phyloP scores from a whole-genome alignment of 1,140 invertebrate species.

The Pogonognathellus flavescens region DNA sequence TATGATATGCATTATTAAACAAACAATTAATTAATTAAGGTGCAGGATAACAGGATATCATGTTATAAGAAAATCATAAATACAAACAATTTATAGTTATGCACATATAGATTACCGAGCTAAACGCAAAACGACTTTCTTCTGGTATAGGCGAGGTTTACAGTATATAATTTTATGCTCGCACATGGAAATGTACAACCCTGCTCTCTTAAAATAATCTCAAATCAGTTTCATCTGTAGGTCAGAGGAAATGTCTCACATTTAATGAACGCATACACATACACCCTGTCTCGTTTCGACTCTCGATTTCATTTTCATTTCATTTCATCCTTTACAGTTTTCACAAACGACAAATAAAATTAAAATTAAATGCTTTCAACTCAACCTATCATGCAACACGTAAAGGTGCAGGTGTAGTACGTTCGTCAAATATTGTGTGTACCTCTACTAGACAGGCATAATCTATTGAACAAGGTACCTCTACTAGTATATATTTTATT shows the following conservation, averaged over 20 bases:
- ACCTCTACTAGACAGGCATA: no score
- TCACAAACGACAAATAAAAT: background rate
- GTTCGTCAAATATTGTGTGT: no score
- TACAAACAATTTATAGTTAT: no score
- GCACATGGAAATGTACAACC: slow-evolving; percentile 19
- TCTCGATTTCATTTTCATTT: background rate
- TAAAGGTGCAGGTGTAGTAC: background rate
- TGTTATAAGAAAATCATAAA: no score
- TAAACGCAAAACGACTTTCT: slow-evolving; percentile 43
- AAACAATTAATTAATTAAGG: no score
- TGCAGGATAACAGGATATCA: no score
- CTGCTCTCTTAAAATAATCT: slow-evolving; percentile 39
- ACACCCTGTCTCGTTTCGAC: background rate
- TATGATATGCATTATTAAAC: no score
- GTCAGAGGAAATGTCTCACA: slow-evolving; percentile 18
- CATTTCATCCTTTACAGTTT: background rate
- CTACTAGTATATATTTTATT: no score
- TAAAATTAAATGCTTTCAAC: background rate
- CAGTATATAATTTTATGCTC: background rate
- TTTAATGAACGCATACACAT: background rate
- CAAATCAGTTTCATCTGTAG: slow-evolving; percentile 15
- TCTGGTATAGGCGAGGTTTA: background rate
- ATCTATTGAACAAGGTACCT: no score
- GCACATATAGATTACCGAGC: no score
- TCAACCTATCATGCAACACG: background rate